Evolutionary conservation across 2,888 invertebrate genomes (phyloP), one percentile per base, ranked within the genome.

Genomic region (Agrochola macilenta): DNA sequence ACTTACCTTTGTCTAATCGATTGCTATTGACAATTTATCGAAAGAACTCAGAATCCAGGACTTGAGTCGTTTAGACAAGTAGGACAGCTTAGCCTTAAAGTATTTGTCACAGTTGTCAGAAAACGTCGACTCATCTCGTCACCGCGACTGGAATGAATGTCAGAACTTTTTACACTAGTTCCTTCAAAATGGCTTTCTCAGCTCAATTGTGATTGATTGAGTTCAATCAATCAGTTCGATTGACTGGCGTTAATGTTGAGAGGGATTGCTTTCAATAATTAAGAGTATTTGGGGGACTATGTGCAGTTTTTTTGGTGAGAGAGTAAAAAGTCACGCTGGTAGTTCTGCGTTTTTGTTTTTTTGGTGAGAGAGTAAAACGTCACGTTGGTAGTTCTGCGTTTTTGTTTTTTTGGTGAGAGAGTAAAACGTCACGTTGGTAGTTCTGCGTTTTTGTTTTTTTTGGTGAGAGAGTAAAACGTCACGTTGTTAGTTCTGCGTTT

Each of bases 131-230:
- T 84, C 64, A 69, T 65, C 65, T 43, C 30, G 35, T 12, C 35
- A 20, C 2, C 54, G 66, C 20, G 2, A 4, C 71, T 14, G 54
- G 35, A 75, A 39, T 61, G 71, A 72, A 35, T 70, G 82, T 60
- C 69, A 54, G 23, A 23, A 81, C 30, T 83, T 81, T 85, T 83
- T 76, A 73, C 65, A 49, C 49, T 60, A 60, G 58, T 52, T 58
- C 65, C 35, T 71, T 76, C 76, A 79, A 81, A 88, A 76, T 77
- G 65, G 78, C 72, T 64, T 61, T 63, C 65, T 79, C 78, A 80
- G 87, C 83, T 77, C 70, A 49, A 72, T 83, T 79, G 79, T 87
- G 87, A 88, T 88, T 79, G 88, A 88, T 88, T 72, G 81, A 63
- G 63, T 63, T 72, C 78, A 65, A 86, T 87, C 87, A 83, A 82